Percentiles rank a stretch among this genome's conserved stretches.
Conservation (phyloP, 2,113 vertebrate genomes). For the Willisornis vidua region DNA sequence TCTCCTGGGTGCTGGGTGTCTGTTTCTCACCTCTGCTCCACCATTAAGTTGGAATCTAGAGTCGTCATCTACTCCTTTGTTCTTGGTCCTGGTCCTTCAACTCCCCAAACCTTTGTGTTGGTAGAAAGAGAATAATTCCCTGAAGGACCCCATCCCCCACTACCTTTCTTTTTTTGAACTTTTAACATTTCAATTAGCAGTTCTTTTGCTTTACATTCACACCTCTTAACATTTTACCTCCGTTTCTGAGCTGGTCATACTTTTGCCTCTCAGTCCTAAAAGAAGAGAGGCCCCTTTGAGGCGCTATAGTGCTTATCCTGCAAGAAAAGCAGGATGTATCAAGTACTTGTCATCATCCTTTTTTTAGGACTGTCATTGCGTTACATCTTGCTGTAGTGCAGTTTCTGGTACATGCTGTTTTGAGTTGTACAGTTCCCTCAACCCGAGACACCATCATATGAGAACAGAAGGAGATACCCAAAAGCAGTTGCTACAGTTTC, state of each 20-base stretch:
- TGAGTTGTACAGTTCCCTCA: not conserved
- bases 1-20: no score
- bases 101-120: no score
- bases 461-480: not conserved
- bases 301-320: not conserved
- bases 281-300: not conserved
- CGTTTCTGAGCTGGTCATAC: not conserved
- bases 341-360: not conserved
- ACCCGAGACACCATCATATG: rapidly evolving
- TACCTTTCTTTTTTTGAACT: no score
- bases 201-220: not conserved
- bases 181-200: not conserved
- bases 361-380: not conserved
- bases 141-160: no score
- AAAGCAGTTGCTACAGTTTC: not conserved
- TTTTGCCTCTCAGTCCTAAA: not conserved
- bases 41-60: no score
- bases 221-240: not conserved
- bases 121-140: no score
- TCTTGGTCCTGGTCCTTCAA: no score
- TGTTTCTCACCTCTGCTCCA: no score
- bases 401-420: not conserved
- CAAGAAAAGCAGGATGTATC: not conserved
- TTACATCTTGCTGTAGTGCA: rapidly evolving
- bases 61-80: no score